Conservation (phyloP, 2,888 invertebrate species). For the Trypoxylon attenuatum region DNA sequence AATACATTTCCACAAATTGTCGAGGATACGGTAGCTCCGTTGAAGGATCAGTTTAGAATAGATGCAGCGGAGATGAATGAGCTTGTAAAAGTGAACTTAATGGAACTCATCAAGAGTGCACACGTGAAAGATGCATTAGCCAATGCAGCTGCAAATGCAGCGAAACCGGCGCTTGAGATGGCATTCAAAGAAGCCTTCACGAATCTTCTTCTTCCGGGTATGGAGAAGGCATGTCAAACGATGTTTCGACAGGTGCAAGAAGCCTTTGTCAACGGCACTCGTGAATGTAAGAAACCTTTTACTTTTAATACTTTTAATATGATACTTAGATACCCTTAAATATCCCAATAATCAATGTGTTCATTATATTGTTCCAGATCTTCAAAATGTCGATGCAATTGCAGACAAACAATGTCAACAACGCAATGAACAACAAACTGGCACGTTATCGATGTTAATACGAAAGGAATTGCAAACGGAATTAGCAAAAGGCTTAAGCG, state of each 20-base stretch:
- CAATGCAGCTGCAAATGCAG: slow-evolving; percentile 80
- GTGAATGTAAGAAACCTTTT: slow-evolving; percentile 84
- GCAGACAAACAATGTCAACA: slow-evolving; percentile 75
- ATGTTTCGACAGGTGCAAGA: slow-evolving; percentile 94
- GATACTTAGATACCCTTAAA: too few species aligned
- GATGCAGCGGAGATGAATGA: slow-evolving; percentile 79
- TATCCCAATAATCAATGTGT: too few species aligned
- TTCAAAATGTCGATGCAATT: slow-evolving; percentile 76
- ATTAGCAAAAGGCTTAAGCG: slow-evolving; percentile 60
- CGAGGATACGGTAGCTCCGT: slow-evolving; percentile 82
- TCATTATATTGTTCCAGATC: slow-evolving; percentile 68
- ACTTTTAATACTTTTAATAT: neutral
- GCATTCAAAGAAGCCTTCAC: slow-evolving; percentile 87
- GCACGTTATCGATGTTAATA: slow-evolving; percentile 59
- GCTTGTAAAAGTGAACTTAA: slow-evolving; percentile 87
- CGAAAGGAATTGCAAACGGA: slow-evolving; percentile 68
- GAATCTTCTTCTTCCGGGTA: slow-evolving; percentile 86
- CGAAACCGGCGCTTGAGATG: slow-evolving; percentile 84
- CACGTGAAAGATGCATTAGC: slow-evolving; percentile 84
- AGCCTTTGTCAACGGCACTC: slow-evolving; percentile 90
- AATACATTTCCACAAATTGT: slow-evolving; percentile 78
- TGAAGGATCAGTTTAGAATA: slow-evolving; percentile 80
- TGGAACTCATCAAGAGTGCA: slow-evolving; percentile 84
- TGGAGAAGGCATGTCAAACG: slow-evolving; percentile 89
- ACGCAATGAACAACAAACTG: slow-evolving; percentile 66